Percentiles rank a stretch among this genome's conserved stretches.
Conservation (phyloP, 2,888 invertebrate genomes). For the Athripsodes cinereus region DNA sequence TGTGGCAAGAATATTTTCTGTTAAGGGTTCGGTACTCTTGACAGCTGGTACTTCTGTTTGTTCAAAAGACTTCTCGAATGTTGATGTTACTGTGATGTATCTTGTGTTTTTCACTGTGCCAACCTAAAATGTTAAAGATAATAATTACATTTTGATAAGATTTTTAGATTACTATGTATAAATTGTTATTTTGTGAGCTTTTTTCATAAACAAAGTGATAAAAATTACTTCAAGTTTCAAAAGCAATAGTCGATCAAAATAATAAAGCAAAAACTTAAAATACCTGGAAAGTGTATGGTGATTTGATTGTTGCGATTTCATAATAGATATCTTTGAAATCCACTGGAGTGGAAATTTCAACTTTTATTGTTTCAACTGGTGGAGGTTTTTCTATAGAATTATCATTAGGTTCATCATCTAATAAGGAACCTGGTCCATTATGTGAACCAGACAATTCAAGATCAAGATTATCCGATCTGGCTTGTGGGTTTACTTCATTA, state of each 20-base stretch:
- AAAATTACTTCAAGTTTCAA: too few species aligned
- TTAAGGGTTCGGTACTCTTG: constrained; percentile 66
- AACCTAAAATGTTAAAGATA: constrained; percentile 49
- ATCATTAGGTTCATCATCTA: constrained; percentile 58
- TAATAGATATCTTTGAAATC: constrained; percentile 82
- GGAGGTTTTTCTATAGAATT: constrained; percentile 59
- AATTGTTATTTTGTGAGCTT: too few species aligned
- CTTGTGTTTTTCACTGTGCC: constrained; percentile 82
- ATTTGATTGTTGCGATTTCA: constrained; percentile 85
- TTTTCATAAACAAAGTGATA: too few species aligned
- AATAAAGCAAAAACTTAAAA: constrained; percentile 26
- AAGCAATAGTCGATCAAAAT: too few species aligned
- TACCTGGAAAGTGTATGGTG: constrained; percentile 87
- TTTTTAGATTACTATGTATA: too few species aligned
- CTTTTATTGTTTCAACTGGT: constrained; percentile 75
- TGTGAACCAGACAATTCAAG: constrained; percentile 69
- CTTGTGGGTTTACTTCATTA: constrained; percentile 52
- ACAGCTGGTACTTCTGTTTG: constrained; percentile 49
- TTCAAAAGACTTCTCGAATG: constrained; percentile 72
- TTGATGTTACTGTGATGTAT: constrained; percentile 82
- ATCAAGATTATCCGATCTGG: constrained; percentile 56
- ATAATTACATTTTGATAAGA: background rate
- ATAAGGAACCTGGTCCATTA: constrained; percentile 52
- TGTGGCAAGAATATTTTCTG: constrained; percentile 81
- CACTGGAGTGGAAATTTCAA: constrained; percentile 82